phyloP scores from a whole-genome alignment of 2,113 vertebrate genomes.

The Tupaia chinensis region DNA sequence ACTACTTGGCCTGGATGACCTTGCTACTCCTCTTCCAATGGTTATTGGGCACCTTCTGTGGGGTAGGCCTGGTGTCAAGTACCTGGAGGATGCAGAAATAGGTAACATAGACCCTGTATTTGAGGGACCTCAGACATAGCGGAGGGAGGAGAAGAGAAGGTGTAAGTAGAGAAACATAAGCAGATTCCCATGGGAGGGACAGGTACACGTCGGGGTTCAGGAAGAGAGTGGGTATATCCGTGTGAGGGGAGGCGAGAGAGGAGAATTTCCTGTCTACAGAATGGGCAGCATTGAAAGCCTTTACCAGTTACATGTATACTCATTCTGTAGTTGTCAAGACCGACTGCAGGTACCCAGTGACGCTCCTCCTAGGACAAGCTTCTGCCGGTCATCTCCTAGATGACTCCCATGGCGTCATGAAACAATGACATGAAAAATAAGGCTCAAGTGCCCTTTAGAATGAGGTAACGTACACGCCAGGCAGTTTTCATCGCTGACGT shows the following conservation, averaged over 20 bases:
- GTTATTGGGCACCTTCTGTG: background rate
- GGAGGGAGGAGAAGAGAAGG: background rate
- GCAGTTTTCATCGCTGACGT: background rate
- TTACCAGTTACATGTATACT: background rate
- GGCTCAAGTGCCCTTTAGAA: background rate
- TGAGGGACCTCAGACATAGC: background rate
- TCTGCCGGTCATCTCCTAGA: background rate
- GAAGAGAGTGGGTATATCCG: background rate
- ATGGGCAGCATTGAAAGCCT: background rate
- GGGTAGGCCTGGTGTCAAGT: background rate
- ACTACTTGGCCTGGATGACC: background rate
- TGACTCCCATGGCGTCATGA: background rate
- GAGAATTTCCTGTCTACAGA: background rate
- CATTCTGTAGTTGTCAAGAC: background rate
- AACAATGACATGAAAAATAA: background rate
- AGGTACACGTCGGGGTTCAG: background rate
- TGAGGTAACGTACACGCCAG: background rate
- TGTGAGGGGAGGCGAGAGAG: background rate
- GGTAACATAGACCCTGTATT: background rate
- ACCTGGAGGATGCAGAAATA: background rate
- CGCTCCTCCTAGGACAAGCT: background rate
- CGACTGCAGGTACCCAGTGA: background rate
- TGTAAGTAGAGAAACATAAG: background rate
- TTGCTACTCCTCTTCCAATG: background rate
- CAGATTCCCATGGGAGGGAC: background rate